Evolutionary conservation across 2,113 vertebrate genomes (phyloP), one percentile per base, ranked within the genome.

Genomic region (Ammodytes marinus): DNA sequence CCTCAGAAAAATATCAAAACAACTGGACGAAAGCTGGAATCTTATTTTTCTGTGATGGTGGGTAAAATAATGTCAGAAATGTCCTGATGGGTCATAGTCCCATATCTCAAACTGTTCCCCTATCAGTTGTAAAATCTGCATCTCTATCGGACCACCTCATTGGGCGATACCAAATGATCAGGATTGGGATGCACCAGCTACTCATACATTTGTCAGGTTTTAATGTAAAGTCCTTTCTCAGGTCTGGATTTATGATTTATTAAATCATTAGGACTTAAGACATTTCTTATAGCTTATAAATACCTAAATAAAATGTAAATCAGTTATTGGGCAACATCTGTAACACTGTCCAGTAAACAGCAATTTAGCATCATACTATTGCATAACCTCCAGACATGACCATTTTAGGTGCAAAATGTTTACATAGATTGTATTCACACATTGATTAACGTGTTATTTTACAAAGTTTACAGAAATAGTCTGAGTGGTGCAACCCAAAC

Each of bases 11-110:
- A 55, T 39, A n/a, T 10, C 11, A 77, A 45, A 59, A 49, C 2
- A 59, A 3, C 2, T 47, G 11, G 10, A 54, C 65, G 15, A 80
- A 47, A 19, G 13, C 1, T 40, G 14, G 53, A 17, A 45, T 8
- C 8, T 2, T 10, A 14, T 58, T 77, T 77, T 68, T 19, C 6
- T 66, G 49, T 82, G 69, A 78, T 79, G 89, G 80, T 87, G 79
- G 86, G 55, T 77, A 74, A 82, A 83, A 8, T 84, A 82, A 79
- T 58, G 14, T 61, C 17, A 37, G 4, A 1, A 68, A 66, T 73
- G 10, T 54, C 7, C 8, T 47, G 27, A 39, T 63, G 35, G 17
- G 5, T 45, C 0, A 6, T 12, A 40, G 40, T 53, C 8, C 12
- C 19, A 9, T 27, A 5, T 12, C 5, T 43, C 52, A 15, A 63